These are phyloP conservation scores for Volucella zonaria DNA, from an alignment of 2,888 invertebrate species.

Conservation along the genomic window DNA sequence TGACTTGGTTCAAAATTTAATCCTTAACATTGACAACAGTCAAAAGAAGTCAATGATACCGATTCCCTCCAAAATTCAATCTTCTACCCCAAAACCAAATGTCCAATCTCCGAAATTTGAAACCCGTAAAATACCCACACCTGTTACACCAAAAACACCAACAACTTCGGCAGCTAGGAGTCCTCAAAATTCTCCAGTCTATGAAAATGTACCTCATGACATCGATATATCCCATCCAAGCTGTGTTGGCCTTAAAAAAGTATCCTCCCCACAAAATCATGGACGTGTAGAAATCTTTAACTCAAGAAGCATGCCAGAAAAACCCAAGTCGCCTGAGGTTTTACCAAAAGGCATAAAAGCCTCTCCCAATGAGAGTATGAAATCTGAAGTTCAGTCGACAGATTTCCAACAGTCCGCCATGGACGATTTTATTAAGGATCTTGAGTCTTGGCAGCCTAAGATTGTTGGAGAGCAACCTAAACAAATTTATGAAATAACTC, in stretches of 20 bases:
- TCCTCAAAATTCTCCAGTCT: constrained; percentile 36
- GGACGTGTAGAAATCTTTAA: constrained; percentile 81
- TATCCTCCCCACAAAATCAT: constrained; percentile 74
- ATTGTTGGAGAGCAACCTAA: constrained; percentile 28
- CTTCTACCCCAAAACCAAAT: neutral
- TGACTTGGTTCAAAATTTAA: constrained; percentile 42
- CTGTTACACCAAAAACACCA: constrained; percentile 12
- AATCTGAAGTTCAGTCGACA: constrained; percentile 35
- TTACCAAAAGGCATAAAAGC: constrained; percentile 76
- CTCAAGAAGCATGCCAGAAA: constrained; percentile 77
- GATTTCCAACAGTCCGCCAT: constrained; percentile 46
- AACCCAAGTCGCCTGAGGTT: constrained; percentile 64
- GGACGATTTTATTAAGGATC: constrained; percentile 53
- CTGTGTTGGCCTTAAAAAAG: constrained; percentile 21
- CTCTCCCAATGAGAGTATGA: neutral
- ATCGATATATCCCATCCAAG: constrained; percentile 13
- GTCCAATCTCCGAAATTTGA: constrained; percentile 4
- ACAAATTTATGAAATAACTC: neutral
- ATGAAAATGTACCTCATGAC: constrained; percentile 41
- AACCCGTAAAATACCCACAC: neutral
- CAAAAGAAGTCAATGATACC: constrained; percentile 52
- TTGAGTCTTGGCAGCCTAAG: constrained; percentile 44
- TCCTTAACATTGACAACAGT: constrained; percentile 63
- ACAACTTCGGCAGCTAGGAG: neutral
- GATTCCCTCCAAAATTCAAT: constrained; percentile 34